A percentile compares a stretch with the other conserved stretches of the same genome.
Evolutionary conservation across 1,140 invertebrate genomes (phyloP).

Genomic region (Bombus pascuorum): DNA sequence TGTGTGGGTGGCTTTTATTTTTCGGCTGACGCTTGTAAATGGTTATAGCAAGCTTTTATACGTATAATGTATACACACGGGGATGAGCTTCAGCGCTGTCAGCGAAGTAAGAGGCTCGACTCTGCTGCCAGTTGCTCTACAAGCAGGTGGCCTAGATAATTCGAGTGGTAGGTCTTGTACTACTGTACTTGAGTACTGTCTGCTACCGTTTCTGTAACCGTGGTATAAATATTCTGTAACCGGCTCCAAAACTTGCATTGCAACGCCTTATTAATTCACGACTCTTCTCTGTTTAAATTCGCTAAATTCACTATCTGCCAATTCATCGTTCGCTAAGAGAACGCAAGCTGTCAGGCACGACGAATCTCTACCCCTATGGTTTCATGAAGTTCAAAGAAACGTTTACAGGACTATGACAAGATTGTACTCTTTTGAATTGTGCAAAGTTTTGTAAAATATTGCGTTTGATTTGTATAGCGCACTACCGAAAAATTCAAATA

Average conservation of each 20-base stretch:
- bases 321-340: not conserved
- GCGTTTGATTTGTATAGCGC: too few relatives aligned
- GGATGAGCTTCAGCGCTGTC: conserved; percentile 59
- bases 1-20: conserved; percentile 49
- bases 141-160: conserved; percentile 63
- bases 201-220: conserved; percentile 16
- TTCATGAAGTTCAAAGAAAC: not conserved
- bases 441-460: too few relatives aligned
- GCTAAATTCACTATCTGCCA: not conserved
- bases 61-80: not conserved
- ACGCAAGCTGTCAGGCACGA: not conserved
- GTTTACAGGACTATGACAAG: too few relatives aligned
- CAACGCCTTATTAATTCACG: not conserved
- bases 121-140: conserved; percentile 46
- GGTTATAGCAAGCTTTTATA: conserved; percentile 37
- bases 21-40: conserved; percentile 57
- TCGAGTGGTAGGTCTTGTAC: conserved; percentile 47
- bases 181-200: conserved; percentile 34
- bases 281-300: too few relatives aligned
- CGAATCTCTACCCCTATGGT: too few relatives aligned
- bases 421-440: too few relatives aligned
- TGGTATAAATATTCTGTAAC: conserved; percentile 25
- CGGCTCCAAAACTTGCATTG: not conserved
- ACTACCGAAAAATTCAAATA: too few relatives aligned
- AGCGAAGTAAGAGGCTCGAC: conserved; percentile 56